These are phyloP conservation scores for Ganaspis brasiliensis DNA, from an alignment of 2,888 invertebrate species.

Conservation along the genomic window DNA sequence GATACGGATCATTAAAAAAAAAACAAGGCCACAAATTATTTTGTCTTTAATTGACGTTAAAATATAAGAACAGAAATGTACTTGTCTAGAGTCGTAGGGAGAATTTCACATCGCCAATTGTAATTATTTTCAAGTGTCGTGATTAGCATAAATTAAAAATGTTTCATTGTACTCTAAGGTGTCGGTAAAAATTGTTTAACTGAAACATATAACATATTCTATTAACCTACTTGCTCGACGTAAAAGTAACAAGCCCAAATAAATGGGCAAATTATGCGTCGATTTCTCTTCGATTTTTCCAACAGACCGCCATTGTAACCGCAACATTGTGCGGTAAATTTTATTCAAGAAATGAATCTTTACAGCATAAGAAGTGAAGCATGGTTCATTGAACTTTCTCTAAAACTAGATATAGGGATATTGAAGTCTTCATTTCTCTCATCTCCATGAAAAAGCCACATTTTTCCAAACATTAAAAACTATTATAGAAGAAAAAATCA, in stretches of 20 bases:
- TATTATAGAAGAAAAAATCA: too few relatives aligned
- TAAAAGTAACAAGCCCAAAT: background rate
- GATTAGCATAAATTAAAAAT: background rate
- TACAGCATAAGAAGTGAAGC: slow-evolving; percentile 46
- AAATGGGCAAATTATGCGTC: slow-evolving; percentile 4
- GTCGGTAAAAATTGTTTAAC: background rate
- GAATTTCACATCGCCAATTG: background rate
- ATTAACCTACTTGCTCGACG: background rate
- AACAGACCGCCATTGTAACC: slow-evolving; percentile 92
- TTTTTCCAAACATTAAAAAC: background rate
- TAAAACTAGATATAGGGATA: slow-evolving; percentile 61
- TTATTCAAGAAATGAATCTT: slow-evolving; percentile 62
- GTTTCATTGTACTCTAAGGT: background rate
- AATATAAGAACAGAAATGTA: slow-evolving; percentile 7
- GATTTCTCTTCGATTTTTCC: slow-evolving; percentile 37
- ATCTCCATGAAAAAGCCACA: slow-evolving; percentile 59
- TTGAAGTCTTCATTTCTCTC: slow-evolving; percentile 63
- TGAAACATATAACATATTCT: background rate
- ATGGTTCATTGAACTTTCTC: slow-evolving; percentile 66
- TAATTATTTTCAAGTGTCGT: slow-evolving; percentile 4
- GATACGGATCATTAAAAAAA: slow-evolving; percentile 46
- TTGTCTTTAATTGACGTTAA: slow-evolving; percentile 8
- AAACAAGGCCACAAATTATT: background rate
- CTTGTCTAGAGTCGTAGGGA: background rate
- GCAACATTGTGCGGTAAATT: slow-evolving; percentile 52